phyloP scores from a whole-genome alignment of 1,140 invertebrate genomes.

The Coelopa frigida region DNA sequence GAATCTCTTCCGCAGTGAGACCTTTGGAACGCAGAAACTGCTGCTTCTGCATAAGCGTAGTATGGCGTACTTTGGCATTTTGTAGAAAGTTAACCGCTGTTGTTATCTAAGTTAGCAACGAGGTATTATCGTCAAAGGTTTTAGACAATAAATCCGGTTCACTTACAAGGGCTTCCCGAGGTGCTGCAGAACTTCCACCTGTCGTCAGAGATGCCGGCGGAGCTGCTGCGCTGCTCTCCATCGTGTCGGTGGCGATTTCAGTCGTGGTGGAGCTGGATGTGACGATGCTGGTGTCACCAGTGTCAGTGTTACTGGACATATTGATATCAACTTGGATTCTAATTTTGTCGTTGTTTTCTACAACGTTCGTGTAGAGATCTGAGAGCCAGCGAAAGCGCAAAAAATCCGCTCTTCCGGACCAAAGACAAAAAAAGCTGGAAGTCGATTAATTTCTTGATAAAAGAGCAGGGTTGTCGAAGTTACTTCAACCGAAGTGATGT shows the following conservation, averaged over 20 bases:
- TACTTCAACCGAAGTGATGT: too few relatives aligned
- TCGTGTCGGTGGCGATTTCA: too few relatives aligned
- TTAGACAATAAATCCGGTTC: too few relatives aligned
- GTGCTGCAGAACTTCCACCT: slow-evolving; percentile 15
- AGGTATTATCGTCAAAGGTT: slow-evolving; percentile 13
- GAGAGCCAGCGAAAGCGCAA: too few relatives aligned
- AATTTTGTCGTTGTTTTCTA: too few relatives aligned
- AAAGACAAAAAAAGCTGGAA: too few relatives aligned
- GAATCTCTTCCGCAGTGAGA: slow-evolving; percentile 69
- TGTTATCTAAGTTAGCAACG: slow-evolving; percentile 53
- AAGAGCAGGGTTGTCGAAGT: too few relatives aligned
- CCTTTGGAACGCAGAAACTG: slow-evolving; percentile 76
- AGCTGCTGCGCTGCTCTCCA: slow-evolving; percentile 17
- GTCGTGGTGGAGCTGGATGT: slow-evolving; percentile 25
- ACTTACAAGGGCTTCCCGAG: slow-evolving; percentile 37
- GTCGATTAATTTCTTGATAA: too few relatives aligned
- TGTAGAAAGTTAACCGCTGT: slow-evolving; percentile 81
- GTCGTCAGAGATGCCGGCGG: too few relatives aligned
- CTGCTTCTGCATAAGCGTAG: slow-evolving; percentile 66
- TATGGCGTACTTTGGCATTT: slow-evolving; percentile 71
- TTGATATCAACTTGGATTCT: slow-evolving; percentile 32
- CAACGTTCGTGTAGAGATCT: too few relatives aligned
- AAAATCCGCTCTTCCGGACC: too few relatives aligned
- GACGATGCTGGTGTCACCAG: slow-evolving; percentile 35
- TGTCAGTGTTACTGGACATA: slow-evolving; percentile 40